Evolutionary conservation across 2,888 invertebrate genomes (phyloP), one percentile per base, ranked within the genome.

Genomic region (Diploptera punctata): DNA sequence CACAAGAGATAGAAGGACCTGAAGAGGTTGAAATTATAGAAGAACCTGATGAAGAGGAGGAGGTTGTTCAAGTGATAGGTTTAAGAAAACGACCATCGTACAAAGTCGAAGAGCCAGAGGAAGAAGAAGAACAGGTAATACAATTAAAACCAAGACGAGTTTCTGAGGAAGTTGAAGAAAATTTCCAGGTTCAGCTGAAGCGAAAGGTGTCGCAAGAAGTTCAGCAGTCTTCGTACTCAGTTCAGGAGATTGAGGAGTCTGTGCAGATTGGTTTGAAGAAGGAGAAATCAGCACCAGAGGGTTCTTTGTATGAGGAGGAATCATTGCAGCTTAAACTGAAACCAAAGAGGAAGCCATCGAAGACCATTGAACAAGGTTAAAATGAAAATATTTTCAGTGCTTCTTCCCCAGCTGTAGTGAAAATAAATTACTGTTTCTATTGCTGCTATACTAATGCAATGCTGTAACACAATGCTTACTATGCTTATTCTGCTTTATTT

Each of bases 291-390:
- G 82, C 75, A 85, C 88, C 79, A 85, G 87, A 73, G 38, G 78
- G 79, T 62, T 79, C 83, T 4, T 81, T 82, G 1, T 89, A 85
- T 79, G 89, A 88, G 81, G 92, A 91, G 81, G 91, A 91, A 79
- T 88, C 89, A 13, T 82, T 93, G 24, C 91, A 90, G 72, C 83
- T 94, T 68, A 91, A 90, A 80, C 85, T 93, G 77, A 91, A 90
- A 77, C 86, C 87, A 76, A 92, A 90, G 82, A 74, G 79, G 49
- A 87, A 89, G 76, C 87, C 90, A 73, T 87, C 88, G 77, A 33
- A 52, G 33, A 76, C 78, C 1, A 77, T 78, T 68, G 77, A 77
- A 43, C 79, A 80, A 79, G 80, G 80, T 80, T 65, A 65, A 44
- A 47, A n/a, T n/a, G n/a, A 65, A 65, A 65, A 21, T 62, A n/a